Evolutionary conservation across 37 sponge, comb jelly and placozoan species (phyloP).

Genomic region (Ianthella basta): DNA sequence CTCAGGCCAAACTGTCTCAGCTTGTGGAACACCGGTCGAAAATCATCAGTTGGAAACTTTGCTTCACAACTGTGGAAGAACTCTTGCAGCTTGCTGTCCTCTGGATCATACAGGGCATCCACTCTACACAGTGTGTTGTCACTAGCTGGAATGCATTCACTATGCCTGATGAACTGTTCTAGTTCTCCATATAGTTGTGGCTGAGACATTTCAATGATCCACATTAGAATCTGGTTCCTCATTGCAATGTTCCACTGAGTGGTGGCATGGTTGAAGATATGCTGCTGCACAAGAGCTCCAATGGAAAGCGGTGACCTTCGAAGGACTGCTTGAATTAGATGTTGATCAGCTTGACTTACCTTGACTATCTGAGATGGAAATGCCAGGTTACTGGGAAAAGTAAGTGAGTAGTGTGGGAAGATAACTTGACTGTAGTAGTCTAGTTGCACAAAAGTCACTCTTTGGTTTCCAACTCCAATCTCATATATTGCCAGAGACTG

Average conservation of each 20-base stretch:
- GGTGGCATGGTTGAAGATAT: slow-evolving; percentile 36
- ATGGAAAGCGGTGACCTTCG: slow-evolving; percentile 16
- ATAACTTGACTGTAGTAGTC: background rate
- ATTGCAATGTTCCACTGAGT: background rate
- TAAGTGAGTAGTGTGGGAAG: slow-evolving; percentile 1
- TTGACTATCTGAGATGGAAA: slow-evolving; percentile 45
- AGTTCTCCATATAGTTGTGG: background rate
- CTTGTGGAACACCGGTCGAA: background rate
- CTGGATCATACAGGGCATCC: slow-evolving; percentile 42
- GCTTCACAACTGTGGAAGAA: slow-evolving; percentile 38
- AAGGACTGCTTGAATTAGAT: slow-evolving; percentile 1
- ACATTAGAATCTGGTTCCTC: slow-evolving; percentile 41
- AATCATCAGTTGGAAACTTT: slow-evolving; percentile 39
- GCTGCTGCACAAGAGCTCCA: slow-evolving; percentile 12
- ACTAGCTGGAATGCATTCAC: background rate
- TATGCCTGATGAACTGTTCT: background rate
- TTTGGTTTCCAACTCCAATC: slow-evolving; percentile 38
- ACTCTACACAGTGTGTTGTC: background rate
- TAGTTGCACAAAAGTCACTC: background rate
- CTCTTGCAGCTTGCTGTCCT: slow-evolving; percentile 29
- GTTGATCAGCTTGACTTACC: background rate
- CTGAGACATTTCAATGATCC: slow-evolving; percentile 37
- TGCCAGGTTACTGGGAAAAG: slow-evolving; percentile 2
- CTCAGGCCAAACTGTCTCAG: slow-evolving; percentile 42
- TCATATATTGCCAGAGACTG: slow-evolving; percentile 44